phyloP scores from a whole-genome alignment of 1,140 invertebrate species.

The Bathynomus jamesi region DNA sequence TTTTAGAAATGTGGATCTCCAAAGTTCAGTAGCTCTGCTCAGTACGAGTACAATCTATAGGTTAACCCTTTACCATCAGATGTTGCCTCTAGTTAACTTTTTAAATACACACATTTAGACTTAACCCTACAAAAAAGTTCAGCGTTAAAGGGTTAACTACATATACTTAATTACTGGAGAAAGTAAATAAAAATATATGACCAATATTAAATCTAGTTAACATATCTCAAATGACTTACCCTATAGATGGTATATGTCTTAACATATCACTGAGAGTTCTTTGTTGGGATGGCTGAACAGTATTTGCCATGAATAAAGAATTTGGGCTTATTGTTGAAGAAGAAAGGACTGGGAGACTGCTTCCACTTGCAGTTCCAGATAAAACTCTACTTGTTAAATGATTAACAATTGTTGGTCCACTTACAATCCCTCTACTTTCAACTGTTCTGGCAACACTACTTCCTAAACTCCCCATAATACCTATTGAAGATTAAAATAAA shows the following conservation, averaged over 20 bases:
- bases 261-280: not conserved
- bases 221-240: not conserved
- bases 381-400: not conserved
- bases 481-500: too few species aligned
- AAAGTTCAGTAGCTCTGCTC: too few species aligned
- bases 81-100: too few species aligned
- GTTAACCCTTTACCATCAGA: too few species aligned
- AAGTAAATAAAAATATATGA: too few species aligned
- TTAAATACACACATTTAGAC: too few species aligned
- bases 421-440: not conserved
- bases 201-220: too few species aligned
- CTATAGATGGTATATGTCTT: not conserved
- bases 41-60: too few species aligned
- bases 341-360: not conserved
- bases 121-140: too few species aligned
- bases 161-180: too few species aligned
- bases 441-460: not conserved
- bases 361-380: not conserved
- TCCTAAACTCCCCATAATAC: not conserved
- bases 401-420: not conserved
- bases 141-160: too few species aligned
- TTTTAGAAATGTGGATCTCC: too few species aligned
- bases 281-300: not conserved
- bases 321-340: not conserved
- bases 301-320: not conserved